Base-by-base conservation (phyloP, 1,140 invertebrate genomes). In the Drosophila persimilis region DNA sequence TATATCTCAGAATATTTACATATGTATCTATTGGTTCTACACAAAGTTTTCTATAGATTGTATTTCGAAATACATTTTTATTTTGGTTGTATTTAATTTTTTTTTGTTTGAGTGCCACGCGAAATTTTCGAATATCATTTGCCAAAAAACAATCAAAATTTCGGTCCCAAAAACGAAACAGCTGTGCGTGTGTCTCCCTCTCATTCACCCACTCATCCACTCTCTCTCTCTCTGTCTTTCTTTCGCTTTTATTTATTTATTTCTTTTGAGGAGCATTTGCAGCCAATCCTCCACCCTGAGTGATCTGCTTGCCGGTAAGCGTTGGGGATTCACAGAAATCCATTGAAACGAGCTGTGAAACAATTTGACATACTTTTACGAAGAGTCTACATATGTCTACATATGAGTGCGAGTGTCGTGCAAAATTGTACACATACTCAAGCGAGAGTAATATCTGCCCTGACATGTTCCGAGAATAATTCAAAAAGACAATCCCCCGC, bases 291-390 rank as follows among this genome's bases (percentile, higher is more conserved):
- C 35, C 9, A 39, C 5, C 3, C 11, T 3, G 35, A 13, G n/a
- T 7, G 31, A 69, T 69, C 63, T 69, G 15, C 13, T 54, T 56
- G 69, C 72, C 52, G 72, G 72, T 74, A 74, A 65, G 70, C 13
- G 11, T 35, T 29, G 31, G 39, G 31, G 5, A 59, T 6, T 26
- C 7, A 9, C 31, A 59, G 24, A 51, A 29, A 59, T 41, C n/a
- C 46, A 41, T 59, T 59, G 11, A 26, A 63, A 57, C 41, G 53
- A 57, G 60, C 43, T 44, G 29, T 57, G 55, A 57, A 39, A 22
- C 17, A 47, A 57, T 29, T 62, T 45, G 58, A 50, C 58, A 45
- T 52, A 62, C 41, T 54, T 54, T 39, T 13, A 13, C 11, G 11
- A 4, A 11, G 31, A 9, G 31, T 39, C 35, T 39, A 35, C 31